Evolutionary conservation across 2,797 vertebrate genomes (phyloP).

Genomic region (Glyptemys insculpta): DNA sequence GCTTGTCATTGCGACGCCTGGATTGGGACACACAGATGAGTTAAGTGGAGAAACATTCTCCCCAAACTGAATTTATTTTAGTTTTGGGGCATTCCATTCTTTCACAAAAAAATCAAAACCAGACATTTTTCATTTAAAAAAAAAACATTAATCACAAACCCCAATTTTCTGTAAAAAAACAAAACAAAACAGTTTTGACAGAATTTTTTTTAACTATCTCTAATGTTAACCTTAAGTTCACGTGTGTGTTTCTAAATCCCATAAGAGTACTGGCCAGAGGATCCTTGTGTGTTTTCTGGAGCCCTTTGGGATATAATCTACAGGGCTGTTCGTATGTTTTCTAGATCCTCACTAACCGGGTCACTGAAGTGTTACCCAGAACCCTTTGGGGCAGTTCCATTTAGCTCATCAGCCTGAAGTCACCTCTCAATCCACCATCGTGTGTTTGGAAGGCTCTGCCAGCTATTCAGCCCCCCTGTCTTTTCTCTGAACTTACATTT

Average conservation of each 20-base stretch:
- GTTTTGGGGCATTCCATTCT: background rate
- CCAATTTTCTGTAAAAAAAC: background rate
- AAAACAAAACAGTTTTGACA: background rate
- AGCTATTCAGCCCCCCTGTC: slow-evolving; percentile 49
- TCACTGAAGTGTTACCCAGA: slow-evolving; percentile 14
- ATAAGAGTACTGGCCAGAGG: background rate
- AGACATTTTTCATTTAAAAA: background rate
- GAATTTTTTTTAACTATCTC: background rate
- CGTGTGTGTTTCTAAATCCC: background rate
- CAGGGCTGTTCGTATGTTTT: background rate
- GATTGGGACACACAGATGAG: background rate
- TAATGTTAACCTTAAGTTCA: background rate
- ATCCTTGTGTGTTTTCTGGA: background rate
- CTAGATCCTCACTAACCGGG: background rate
- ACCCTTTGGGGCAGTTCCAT: slow-evolving; percentile 45
- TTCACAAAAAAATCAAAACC: background rate
- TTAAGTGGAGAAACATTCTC: background rate
- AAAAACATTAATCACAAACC: background rate
- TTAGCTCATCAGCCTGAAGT: slow-evolving; percentile 63
- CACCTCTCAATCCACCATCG: slow-evolving; percentile 69
- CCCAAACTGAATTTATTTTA: background rate
- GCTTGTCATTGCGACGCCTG: background rate
- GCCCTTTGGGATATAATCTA: background rate
- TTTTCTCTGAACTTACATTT: slow-evolving; percentile 51
- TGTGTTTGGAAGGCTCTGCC: slow-evolving; percentile 49